phyloP scores from a whole-genome alignment of 2,797 vertebrate genomes.

The Hybognathus amarus region DNA sequence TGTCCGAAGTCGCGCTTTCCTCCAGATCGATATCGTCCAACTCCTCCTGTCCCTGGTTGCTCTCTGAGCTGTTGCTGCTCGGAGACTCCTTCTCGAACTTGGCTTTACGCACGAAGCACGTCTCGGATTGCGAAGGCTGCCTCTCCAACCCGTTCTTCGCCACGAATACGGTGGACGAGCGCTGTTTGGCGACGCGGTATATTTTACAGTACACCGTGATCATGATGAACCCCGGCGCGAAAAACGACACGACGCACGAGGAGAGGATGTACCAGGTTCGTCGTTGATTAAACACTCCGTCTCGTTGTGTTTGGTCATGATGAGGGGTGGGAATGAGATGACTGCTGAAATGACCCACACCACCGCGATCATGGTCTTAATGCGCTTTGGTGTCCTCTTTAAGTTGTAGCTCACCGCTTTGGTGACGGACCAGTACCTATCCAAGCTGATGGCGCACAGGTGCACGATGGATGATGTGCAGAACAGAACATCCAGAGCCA shows the following conservation, averaged over 20 bases:
- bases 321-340: conserved; percentile 85
- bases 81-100: conserved; percentile 66
- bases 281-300: conserved; percentile 82
- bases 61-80: conserved; percentile 60
- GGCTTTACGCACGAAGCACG: conserved; percentile 65
- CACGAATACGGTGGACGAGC: conserved; percentile 76
- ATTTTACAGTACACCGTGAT: conserved; percentile 87
- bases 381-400: conserved; percentile 80
- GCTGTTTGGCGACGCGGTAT: conserved; percentile 81
- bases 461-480: conserved; percentile 90
- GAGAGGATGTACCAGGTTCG: conserved; percentile 90
- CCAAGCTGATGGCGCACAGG: conserved; percentile 89
- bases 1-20: conserved; percentile 67
- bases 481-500: conserved; percentile 87
- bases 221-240: conserved; percentile 86
- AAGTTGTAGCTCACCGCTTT: conserved; percentile 85
- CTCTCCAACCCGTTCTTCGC: conserved; percentile 72
- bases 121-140: conserved; percentile 72
- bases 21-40: conserved; percentile 79
- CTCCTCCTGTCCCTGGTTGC: conserved; percentile 67
- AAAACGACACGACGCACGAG: conserved; percentile 86
- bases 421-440: conserved; percentile 89
- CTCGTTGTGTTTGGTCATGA: conserved; percentile 68
- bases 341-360: conserved; percentile 83
- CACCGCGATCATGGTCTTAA: conserved; percentile 82